Base-by-base conservation (phyloP, 2,113 vertebrate genomes). In the Dascyllus trimaculatus region DNA sequence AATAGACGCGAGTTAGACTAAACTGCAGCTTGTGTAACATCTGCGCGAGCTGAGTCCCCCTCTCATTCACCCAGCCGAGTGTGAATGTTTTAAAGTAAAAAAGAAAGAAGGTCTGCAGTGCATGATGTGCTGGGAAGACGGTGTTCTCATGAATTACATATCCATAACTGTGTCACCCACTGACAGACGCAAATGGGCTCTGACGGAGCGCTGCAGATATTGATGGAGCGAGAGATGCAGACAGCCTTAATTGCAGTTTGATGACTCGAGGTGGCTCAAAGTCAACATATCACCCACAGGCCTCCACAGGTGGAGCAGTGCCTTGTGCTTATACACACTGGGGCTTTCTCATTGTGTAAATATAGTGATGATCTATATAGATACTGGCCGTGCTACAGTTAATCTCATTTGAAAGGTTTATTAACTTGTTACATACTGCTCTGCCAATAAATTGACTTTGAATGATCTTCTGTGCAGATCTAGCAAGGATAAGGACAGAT, bases 201-300 rank as follows among this genome's bases (percentile, higher is more conserved):
- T 80, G 89, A 87, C 86, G 88, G 88, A 85, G 81, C 71, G 5
- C 59, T 56, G 83, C 87, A 88, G 85, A 89, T 78, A 75, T 70
- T 93, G 88, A 90, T 59, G 85, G 82, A 81, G 71, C 56, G 53
- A 58, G 78, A 52, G 81, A 68, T 58, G 77, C 62, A 58, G 80
- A 80, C 76, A 38, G 26, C 69, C 80, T 74, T 89, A 89, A 93
- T 91, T 93, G 89, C 82, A 81, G 80, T 87, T 91, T 88, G 91
- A 91, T 86, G 89, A 88, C 80, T 84, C 7, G 35, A 78, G 73
- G 81, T 85, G 81, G 26, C 82, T 89, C 58, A 81, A 80, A 87
- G 74, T 86, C 85, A 90, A 90, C 85, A 89, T 65, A 57, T 85
- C 63, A 57, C 73, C 65, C 60, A 18, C 73, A 69, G 82, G 63